phyloP scores from a whole-genome alignment of 2,797 vertebrate species.

The Notolabrus celidotus region DNA sequence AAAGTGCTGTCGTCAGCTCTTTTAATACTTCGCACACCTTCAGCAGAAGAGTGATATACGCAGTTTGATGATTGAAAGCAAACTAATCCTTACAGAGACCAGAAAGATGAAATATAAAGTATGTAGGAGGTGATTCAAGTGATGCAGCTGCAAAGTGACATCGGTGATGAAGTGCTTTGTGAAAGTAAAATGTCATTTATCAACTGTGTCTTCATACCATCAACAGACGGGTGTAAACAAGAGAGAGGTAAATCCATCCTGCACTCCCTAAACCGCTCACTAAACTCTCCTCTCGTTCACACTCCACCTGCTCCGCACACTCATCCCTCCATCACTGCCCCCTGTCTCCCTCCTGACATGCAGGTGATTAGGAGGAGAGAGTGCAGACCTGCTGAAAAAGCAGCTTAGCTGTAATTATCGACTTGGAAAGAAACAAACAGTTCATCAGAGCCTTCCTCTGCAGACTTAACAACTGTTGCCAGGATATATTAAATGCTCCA shows the following conservation, averaged over 20 bases:
- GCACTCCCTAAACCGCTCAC: neutral
- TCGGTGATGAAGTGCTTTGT: neutral
- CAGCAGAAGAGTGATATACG: slow-evolving; percentile 6
- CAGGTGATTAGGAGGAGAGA: slow-evolving; percentile 63
- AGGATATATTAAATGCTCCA: slow-evolving; percentile 63
- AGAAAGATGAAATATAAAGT: neutral
- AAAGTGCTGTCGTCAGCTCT: slow-evolving; percentile 14
- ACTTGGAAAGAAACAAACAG: slow-evolving; percentile 71
- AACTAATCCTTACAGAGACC: neutral
- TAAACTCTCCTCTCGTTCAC: neutral
- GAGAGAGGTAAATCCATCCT: neutral
- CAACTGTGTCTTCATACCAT: neutral
- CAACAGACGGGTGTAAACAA: neutral
- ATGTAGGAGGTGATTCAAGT: neutral
- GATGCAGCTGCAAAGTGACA: neutral
- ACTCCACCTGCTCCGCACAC: slow-evolving; percentile 33
- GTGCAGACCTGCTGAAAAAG: slow-evolving; percentile 70
- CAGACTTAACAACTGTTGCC: slow-evolving; percentile 70
- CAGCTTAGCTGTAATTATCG: slow-evolving; percentile 71
- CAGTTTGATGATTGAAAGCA: too few species aligned
- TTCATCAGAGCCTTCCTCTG: slow-evolving; percentile 71
- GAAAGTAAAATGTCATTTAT: slow-evolving; percentile 1
- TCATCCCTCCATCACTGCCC: slow-evolving; percentile 37
- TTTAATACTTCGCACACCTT: slow-evolving; percentile 21
- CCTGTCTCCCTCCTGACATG: slow-evolving; percentile 39